Evolutionary conservation across 1,140 invertebrate genomes (phyloP).

Genomic region (Temnothorax nylanderi): DNA sequence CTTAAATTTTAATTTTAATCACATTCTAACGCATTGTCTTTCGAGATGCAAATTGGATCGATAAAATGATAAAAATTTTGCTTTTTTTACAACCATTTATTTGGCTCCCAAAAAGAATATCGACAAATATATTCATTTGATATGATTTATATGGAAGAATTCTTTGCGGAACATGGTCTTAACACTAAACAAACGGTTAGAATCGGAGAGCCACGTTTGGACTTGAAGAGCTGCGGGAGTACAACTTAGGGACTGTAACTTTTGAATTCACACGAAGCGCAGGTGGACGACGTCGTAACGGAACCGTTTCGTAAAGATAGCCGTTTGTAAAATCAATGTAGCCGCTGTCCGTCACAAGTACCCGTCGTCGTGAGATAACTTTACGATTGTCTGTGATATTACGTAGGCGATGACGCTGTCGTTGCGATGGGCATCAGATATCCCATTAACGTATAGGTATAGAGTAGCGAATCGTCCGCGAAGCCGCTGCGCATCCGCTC

Average conservation of each 20-base stretch:
- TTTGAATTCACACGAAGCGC: not conserved
- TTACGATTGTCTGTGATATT: conserved; percentile 73
- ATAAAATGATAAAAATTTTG: too few species aligned
- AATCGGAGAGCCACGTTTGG: not conserved
- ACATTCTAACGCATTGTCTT: not conserved
- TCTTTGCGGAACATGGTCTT: not conserved
- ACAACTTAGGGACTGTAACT: not conserved
- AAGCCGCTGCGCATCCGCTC: not conserved
- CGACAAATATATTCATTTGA: not conserved
- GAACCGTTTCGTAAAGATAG: not conserved
- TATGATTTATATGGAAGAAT: not conserved
- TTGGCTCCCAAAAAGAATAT: not conserved
- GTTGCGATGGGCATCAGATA: conserved; percentile 59
- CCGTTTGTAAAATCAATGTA: conserved; percentile 43
- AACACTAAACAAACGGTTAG: not conserved
- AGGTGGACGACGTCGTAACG: not conserved
- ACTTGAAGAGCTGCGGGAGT: not conserved
- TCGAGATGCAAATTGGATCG: not conserved
- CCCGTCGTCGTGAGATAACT: conserved; percentile 50
- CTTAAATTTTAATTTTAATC: not conserved
- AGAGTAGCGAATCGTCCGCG: conserved; percentile 42
- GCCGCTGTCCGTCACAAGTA: conserved; percentile 33
- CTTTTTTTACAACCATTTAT: too few species aligned
- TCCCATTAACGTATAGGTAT: not conserved
- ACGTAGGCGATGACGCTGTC: conserved; percentile 63